phyloP scores from a whole-genome alignment of 2,113 vertebrate genomes.

The Pelmatolapia mariae region DNA sequence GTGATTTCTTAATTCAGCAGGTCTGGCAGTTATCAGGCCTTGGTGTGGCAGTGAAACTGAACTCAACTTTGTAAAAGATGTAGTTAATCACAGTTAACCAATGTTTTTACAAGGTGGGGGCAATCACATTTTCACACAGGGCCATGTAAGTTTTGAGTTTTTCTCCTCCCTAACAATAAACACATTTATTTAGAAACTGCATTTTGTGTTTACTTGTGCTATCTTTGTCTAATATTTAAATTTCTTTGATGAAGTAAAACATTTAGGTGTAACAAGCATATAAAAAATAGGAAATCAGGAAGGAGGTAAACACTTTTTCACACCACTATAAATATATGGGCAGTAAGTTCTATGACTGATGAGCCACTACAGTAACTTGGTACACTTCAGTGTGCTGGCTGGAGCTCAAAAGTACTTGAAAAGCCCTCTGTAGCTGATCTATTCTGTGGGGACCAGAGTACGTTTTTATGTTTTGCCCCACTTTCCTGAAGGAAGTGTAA shows the following conservation, averaged over 20 bases:
- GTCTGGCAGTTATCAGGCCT: not conserved
- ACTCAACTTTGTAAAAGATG: not conserved
- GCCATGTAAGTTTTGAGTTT: not conserved
- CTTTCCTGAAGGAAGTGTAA: not conserved
- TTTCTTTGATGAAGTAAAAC: not conserved
- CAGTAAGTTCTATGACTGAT: not conserved
- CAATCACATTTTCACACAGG: not conserved
- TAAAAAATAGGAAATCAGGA: not conserved
- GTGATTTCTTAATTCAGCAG: not conserved
- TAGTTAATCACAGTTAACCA: not conserved
- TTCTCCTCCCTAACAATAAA: not conserved
- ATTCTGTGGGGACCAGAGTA: constrained; percentile 1
- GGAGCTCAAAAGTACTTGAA: constrained; percentile 17
- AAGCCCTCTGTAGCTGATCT: constrained; percentile 5
- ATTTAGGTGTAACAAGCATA: not conserved
- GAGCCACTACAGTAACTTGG: not conserved
- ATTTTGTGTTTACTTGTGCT: not conserved
- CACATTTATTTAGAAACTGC: not conserved
- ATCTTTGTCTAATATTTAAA: not conserved
- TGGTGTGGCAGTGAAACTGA: not conserved
- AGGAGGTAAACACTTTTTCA: not conserved
- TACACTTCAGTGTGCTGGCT: not conserved
- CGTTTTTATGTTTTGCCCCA: constrained; percentile 32
- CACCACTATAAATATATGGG: not conserved
- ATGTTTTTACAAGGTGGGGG: not conserved